These are phyloP conservation scores for Pseudochaenichthys georgianus DNA, from an alignment of 2,797 vertebrate species.

Conservation along the genomic window DNA sequence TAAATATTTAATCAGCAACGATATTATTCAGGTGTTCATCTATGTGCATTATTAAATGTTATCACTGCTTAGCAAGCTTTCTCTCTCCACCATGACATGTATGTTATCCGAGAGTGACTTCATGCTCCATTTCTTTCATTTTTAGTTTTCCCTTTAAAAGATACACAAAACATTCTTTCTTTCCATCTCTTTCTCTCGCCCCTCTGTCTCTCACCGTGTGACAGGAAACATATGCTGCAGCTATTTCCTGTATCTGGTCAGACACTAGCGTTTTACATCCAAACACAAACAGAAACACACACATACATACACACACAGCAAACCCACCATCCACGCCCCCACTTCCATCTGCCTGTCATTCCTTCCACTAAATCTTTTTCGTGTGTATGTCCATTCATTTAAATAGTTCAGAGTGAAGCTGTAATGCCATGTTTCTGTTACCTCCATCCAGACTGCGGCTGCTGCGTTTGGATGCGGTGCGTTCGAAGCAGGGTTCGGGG, in stretches of 20 bases:
- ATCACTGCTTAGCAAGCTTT: neutral
- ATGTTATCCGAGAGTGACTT: neutral
- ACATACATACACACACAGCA: neutral
- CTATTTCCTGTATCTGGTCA: conserved; percentile 81
- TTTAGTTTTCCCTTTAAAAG: neutral
- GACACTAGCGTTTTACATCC: conserved; percentile 37
- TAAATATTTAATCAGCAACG: neutral
- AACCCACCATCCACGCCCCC: conserved; percentile 7
- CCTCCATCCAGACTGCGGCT: conserved; percentile 97
- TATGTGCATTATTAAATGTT: neutral
- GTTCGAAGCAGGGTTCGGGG: conserved; percentile 91
- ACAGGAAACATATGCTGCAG: conserved; percentile 80
- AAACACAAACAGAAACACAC: conserved; percentile 33
- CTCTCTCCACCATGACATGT: neutral
- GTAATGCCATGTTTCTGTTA: conserved; percentile 60
- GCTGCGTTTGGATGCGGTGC: conserved; percentile 94
- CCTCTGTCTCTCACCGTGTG: conserved; percentile 38
- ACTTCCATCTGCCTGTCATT: conserved; percentile 29
- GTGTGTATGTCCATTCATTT: neutral
- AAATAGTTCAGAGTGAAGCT: neutral
- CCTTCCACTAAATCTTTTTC: conserved; percentile 5
- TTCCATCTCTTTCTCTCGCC: conserved; percentile 38
- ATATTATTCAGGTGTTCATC: neutral
- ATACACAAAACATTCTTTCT: conserved; percentile 38
- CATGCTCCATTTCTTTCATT: conserved; percentile 15